These are phyloP conservation scores for Anableps anableps DNA, from an alignment of 2,797 vertebrate genomes.

Conservation along the genomic window DNA sequence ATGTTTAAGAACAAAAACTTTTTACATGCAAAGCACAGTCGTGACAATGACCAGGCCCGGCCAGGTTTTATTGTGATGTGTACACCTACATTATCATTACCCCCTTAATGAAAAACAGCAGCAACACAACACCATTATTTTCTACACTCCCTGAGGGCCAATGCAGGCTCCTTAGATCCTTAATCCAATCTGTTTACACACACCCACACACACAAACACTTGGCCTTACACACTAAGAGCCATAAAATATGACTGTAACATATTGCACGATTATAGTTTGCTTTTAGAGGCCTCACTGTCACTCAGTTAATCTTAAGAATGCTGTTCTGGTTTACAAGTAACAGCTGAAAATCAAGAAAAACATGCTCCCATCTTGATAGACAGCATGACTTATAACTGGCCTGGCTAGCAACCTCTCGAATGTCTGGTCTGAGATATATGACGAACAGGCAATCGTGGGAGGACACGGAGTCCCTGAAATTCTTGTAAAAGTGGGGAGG, in stretches of 20 bases:
- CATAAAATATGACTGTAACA: conserved; percentile 73
- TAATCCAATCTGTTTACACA: conserved; percentile 53
- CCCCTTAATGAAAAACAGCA: conserved; percentile 65
- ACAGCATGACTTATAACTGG: conserved; percentile 70
- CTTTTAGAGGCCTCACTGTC: conserved; percentile 71
- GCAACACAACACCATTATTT: conserved; percentile 65
- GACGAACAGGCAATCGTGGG: conserved; percentile 66
- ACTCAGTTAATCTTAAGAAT: conserved; percentile 69
- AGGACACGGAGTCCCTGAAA: conserved; percentile 69
- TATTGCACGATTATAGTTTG: conserved; percentile 64
- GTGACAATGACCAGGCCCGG: conserved; percentile 37
- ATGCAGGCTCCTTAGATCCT: conserved; percentile 52
- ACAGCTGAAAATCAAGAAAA: conserved; percentile 64
- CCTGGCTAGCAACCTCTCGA: conserved; percentile 64
- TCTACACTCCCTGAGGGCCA: conserved; percentile 56
- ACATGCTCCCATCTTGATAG: conserved; percentile 49
- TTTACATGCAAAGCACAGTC: conserved; percentile 20
- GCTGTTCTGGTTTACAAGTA: conserved; percentile 69
- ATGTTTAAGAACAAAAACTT: conserved; percentile 1
- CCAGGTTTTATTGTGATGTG: conserved; percentile 33
- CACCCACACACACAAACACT: conserved; percentile 15
- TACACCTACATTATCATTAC: conserved; percentile 54
- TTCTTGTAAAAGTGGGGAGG: conserved; percentile 45
- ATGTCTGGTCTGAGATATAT: conserved; percentile 72
- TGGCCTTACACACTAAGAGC: conserved; percentile 51